phyloP scores from a whole-genome alignment of 2,797 vertebrate genomes.

The Thamnophis elegans region DNA sequence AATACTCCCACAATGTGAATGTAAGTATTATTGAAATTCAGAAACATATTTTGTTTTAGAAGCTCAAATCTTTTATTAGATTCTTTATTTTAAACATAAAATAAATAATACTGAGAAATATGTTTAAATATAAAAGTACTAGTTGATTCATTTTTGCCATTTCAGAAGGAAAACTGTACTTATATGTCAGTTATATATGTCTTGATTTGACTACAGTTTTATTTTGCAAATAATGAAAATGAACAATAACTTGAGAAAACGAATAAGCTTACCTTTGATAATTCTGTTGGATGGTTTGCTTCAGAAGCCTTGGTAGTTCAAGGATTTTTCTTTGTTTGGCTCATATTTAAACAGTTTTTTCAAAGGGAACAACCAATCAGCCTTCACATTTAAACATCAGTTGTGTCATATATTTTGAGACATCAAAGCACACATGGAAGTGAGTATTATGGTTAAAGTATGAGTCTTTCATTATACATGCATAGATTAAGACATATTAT shows the following conservation, averaged over 20 bases:
- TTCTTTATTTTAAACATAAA: not conserved
- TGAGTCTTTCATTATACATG: constrained; percentile 54
- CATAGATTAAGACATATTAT: constrained; percentile 8
- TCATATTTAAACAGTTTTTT: constrained; percentile 59
- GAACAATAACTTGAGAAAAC: not conserved
- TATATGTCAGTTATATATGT: not conserved
- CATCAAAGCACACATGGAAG: constrained; percentile 42
- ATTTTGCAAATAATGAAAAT: not conserved
- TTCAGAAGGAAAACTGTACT: not conserved
- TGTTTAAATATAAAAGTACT: not conserved
- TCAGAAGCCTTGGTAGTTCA: constrained; percentile 46
- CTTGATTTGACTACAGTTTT: not conserved
- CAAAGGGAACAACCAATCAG: constrained; percentile 56
- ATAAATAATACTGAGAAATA: not conserved
- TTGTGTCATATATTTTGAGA: constrained; percentile 57
- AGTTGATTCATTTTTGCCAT: not conserved
- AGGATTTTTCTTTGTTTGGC: constrained; percentile 25
- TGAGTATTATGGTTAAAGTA: constrained; percentile 53
- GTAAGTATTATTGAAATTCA: not conserved
- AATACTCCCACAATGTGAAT: not conserved
- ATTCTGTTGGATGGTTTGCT: constrained; percentile 36
- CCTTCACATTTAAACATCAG: constrained; percentile 40
- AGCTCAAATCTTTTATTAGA: not conserved
- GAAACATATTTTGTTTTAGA: not conserved
- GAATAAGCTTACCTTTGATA: constrained; percentile 57